Percentiles rank a stretch among this genome's conserved stretches.
phyloP scores from a whole-genome alignment of 2,888 invertebrate species.

The Trichogramma dendrolimi region DNA sequence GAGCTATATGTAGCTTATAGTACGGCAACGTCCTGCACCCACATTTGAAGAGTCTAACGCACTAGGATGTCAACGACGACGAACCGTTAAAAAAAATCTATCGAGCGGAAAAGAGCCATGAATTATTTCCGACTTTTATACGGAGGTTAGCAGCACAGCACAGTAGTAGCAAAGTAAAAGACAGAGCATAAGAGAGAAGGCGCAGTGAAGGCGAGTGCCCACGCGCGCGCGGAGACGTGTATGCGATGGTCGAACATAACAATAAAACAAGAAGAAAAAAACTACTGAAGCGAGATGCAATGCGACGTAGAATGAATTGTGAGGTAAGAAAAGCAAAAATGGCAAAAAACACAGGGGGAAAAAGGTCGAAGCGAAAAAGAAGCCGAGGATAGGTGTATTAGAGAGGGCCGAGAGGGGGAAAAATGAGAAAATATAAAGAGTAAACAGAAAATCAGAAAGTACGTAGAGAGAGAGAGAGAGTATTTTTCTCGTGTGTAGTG shows the following conservation, averaged over 20 bases:
- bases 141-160: background rate
- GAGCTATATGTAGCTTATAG: too few species aligned
- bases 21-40: background rate
- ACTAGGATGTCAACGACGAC: background rate
- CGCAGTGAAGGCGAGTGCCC: conserved; percentile 14
- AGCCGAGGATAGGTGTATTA: background rate
- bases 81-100: conserved; percentile 22
- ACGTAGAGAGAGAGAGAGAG: background rate
- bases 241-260: conserved; percentile 13
- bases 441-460: background rate
- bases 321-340: background rate
- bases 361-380: background rate
- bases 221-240: conserved; percentile 17
- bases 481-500: background rate
- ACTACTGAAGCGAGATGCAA: background rate
- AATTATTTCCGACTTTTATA: conserved; percentile 28
- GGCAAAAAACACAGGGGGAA: background rate
- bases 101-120: conserved; percentile 24
- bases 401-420: too few species aligned
- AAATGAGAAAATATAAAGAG: background rate
- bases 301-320: background rate
- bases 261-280: conserved; percentile 16
- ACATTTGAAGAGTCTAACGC: conserved; percentile 12
- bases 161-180: too few species aligned
- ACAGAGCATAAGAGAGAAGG: too few species aligned